Base-by-base conservation (phyloP, 2,888 invertebrate genomes). In the Trissonchulus latispiculum region DNA sequence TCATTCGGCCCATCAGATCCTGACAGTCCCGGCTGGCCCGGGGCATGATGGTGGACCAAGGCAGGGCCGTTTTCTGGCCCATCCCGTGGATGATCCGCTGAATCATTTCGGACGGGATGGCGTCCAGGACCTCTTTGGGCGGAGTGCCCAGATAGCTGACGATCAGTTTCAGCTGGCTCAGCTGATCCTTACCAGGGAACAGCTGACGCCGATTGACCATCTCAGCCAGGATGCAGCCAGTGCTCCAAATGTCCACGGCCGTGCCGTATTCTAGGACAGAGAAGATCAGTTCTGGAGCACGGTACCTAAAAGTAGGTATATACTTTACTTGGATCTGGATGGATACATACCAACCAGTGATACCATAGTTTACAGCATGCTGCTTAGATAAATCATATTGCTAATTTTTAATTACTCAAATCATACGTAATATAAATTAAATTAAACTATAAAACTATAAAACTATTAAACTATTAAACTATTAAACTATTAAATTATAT, bases 221-320 rank as follows among this genome's bases (percentile, higher is more conserved):
- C 77, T 86, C 86, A 3, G 84, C 85, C 76, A 86, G 84, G 37
- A 86, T 86, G 77, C 86, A 85, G 18, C 86, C 86, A 0, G 84
- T 84, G 28, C 85, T 85, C 86, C 86, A 86, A 77, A 86, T 81
- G 75, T 86, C 86, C 0, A 85, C 84, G 71, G 84, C 84, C 1
- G 83, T 81, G 61, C 84, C 83, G 77, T 86, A 86, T 36, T 80
- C 79, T 61, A 83, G 81, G 74, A 84, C 77, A 28, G 84, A 83
- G 74, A 86, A 80, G 71, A 86, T 80, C 8, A 86, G 81, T 76
- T 86, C 86, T 0, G 86, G 86, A 0, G 86, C 85, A 3, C 81
- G 75, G 75, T 81, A 81, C n/a, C n/a, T n/a, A n/a, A 81, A 81
- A 81, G 29, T 81, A 73, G 1, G 81, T 81, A n/a, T n/a, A n/a